Percentiles rank a stretch among this genome's conserved stretches.
Evolutionary conservation across 2,113 vertebrate species (phyloP).

Genomic region (Salvelinus alpinus): DNA sequence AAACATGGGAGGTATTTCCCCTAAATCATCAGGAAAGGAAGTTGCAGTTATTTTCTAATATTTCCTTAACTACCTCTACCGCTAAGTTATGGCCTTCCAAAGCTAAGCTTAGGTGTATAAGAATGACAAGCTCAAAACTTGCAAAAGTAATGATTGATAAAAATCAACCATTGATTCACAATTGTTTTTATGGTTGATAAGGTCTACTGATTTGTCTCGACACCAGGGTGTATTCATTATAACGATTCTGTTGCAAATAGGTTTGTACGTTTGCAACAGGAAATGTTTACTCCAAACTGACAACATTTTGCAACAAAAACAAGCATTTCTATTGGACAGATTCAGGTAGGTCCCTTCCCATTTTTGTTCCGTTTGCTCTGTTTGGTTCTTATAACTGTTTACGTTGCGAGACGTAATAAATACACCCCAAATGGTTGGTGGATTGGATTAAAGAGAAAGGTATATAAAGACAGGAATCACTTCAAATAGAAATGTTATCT

Average conservation of each 20-base stretch:
- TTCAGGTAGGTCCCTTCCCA: no score
- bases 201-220: not conserved
- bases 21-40: not conserved
- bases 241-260: no score
- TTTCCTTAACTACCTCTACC: constrained; percentile 3
- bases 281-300: no score
- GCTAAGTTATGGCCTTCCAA: not conserved
- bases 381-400: no score
- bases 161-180: no score
- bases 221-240: not conserved
- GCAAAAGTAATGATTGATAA: not conserved
- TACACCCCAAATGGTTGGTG: not conserved
- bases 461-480: not conserved
- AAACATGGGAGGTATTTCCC: not conserved
- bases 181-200: not conserved
- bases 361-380: no score
- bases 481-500: not conserved
- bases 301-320: no score
- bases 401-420: no score
- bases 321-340: not conserved
- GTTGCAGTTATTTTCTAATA: not conserved
- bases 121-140: not conserved
- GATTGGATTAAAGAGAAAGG: not conserved
- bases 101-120: not conserved
- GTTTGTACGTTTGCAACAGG: no score